Conservation (phyloP, 64 coral and sea anemone genomes). For the Pocillopora verrucosa region DNA sequence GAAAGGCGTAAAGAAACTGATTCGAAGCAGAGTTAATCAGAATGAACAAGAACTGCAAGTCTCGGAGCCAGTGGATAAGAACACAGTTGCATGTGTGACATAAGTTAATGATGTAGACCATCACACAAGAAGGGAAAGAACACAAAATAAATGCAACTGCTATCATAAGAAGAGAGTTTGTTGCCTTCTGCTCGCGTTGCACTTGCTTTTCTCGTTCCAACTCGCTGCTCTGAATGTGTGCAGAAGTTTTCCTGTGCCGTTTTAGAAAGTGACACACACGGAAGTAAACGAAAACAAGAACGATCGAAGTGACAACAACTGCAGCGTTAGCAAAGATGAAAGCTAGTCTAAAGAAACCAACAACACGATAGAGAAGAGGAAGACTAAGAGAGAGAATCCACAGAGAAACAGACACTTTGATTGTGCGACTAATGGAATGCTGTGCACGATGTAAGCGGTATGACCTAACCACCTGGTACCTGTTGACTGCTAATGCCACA, state of each 20-base stretch:
- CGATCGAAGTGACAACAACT: conserved; percentile 3
- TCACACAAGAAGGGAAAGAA: conserved; percentile 27
- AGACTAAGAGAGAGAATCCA: conserved; percentile 28
- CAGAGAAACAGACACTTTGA: neutral
- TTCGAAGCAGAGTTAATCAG: conserved; percentile 49
- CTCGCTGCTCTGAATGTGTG: neutral
- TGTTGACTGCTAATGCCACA: conserved; percentile 64
- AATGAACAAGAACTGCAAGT: conserved; percentile 26
- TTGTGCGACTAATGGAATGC: neutral
- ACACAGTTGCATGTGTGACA: conserved; percentile 25
- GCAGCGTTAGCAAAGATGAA: conserved; percentile 54
- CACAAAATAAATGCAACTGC: conserved; percentile 27
- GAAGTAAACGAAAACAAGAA: conserved; percentile 17
- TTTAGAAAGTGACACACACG: neutral
- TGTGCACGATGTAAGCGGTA: neutral
- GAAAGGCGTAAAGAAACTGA: conserved; percentile 61
- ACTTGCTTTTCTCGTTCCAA: neutral
- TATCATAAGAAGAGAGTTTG: conserved; percentile 24
- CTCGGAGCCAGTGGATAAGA: conserved; percentile 52
- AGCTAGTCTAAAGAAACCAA: conserved; percentile 20
- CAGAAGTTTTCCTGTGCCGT: neutral
- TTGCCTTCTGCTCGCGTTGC: conserved; percentile 12
- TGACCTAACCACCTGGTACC: conserved; percentile 32
- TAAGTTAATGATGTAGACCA: conserved; percentile 41
- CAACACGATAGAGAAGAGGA: neutral